Conservation (phyloP, 2,113 vertebrate genomes). For the Lepisosteus oculatus region DNA sequence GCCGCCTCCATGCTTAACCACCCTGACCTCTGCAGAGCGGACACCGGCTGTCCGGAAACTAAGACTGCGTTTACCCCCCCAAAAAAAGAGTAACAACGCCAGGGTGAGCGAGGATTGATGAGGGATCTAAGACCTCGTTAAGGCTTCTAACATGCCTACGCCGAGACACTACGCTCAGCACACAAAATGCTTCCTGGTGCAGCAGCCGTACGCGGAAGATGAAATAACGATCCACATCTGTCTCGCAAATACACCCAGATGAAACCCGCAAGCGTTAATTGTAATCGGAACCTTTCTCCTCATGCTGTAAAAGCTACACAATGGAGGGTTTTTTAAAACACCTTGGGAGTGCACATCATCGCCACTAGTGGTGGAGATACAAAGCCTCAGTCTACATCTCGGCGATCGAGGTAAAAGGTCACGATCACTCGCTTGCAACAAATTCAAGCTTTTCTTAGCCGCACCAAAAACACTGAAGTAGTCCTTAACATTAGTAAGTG, state of each 20-base stretch:
- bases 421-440: neutral
- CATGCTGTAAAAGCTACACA: neutral
- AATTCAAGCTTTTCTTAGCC: neutral
- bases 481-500: neutral
- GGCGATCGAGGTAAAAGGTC: slow-evolving; percentile 67
- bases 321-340: slow-evolving; percentile 7
- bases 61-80: too few species aligned
- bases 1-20: slow-evolving; percentile 69
- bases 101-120: too few species aligned
- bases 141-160: too few species aligned
- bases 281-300: neutral
- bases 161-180: too few species aligned
- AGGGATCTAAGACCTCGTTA: too few species aligned
- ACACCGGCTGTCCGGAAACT: slow-evolving; percentile 12
- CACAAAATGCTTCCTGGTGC: too few species aligned
- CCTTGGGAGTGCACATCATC: neutral
- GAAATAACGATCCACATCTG: too few species aligned
- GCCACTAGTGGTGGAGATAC: slow-evolving; percentile 13
- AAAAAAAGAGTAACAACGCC: too few species aligned
- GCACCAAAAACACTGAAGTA: neutral
- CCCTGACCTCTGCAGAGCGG: slow-evolving; percentile 70
- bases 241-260: too few species aligned
- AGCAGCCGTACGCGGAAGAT: too few species aligned
- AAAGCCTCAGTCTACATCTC: slow-evolving; percentile 9
- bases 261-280: neutral